A percentile compares a stretch with the other conserved stretches of the same genome.
Evolutionary conservation across 2,113 vertebrate genomes (phyloP).

Genomic region (Chamaea fasciata): DNA sequence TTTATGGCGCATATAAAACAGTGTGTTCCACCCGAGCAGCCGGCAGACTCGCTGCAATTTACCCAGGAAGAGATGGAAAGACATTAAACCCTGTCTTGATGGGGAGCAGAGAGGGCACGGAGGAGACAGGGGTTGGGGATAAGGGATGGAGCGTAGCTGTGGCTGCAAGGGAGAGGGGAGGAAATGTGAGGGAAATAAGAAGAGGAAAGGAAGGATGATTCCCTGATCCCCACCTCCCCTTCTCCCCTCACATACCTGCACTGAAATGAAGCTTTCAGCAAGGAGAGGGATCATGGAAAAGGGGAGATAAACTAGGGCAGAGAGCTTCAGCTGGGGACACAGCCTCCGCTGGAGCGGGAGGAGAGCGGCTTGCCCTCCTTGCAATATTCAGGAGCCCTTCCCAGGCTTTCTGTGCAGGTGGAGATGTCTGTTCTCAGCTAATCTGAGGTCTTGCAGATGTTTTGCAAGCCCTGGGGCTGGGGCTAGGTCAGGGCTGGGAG

Average conservation of each 20-base stretch:
- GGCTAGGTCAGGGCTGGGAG: not conserved
- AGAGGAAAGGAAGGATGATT: not conserved
- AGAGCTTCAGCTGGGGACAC: slow-evolving; percentile 7
- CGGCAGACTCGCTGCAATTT: slow-evolving; percentile 4
- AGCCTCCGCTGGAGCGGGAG: not conserved
- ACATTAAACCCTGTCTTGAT: slow-evolving; percentile 46
- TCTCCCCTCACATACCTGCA: not conserved
- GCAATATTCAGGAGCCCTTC: not conserved
- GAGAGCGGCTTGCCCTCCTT: not conserved
- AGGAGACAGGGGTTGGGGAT: not conserved
- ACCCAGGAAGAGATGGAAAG: not conserved
- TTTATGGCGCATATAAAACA: slow-evolving; percentile 51
- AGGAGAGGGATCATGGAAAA: not conserved
- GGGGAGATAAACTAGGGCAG: slow-evolving; percentile 14
- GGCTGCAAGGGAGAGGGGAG: not conserved
- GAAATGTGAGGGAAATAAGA: not conserved
- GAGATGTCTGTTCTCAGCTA: not conserved
- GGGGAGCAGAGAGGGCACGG: not conserved
- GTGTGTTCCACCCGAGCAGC: not conserved
- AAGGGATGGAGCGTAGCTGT: not conserved
- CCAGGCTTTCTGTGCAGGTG: fast-evolving
- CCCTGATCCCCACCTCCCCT: not conserved
- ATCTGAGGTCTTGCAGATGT: not conserved
- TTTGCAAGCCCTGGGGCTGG: not conserved
- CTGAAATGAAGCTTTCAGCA: not conserved